phyloP scores from a whole-genome alignment of 2,888 invertebrate genomes.

The Papilio protenor region DNA sequence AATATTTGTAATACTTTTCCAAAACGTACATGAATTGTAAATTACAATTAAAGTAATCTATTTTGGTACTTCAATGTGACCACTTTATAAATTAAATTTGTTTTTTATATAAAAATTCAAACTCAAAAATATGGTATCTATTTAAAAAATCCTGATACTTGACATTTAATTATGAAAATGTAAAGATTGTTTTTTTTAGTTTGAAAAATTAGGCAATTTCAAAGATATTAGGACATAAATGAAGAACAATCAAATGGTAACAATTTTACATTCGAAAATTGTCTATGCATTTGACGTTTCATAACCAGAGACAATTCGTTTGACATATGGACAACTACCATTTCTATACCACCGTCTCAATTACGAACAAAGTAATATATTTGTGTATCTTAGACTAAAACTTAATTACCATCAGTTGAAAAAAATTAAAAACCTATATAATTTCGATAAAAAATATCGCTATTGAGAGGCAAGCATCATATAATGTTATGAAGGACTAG shows the following conservation, averaged over 20 bases:
- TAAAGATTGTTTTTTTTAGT: background rate
- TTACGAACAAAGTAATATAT: constrained; percentile 38
- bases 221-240: background rate
- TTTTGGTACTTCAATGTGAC: background rate
- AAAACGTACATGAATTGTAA: background rate
- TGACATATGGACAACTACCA: background rate
- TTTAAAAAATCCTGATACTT: background rate
- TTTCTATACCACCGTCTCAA: constrained; percentile 30
- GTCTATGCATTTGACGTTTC: constrained; percentile 12
- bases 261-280: constrained; percentile 9
- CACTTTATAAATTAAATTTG: background rate
- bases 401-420: constrained; percentile 12
- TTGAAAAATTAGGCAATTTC: background rate
- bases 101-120: background rate
- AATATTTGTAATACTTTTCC: background rate
- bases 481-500: no score
- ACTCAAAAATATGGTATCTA: background rate
- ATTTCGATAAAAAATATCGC: no score
- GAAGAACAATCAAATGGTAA: background rate
- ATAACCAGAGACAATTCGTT: background rate
- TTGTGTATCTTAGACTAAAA: constrained; percentile 15
- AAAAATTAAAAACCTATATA: background rate
- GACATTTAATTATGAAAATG: background rate
- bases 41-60: background rate
- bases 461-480: no score